Conservation (phyloP, 1,140 invertebrate species). For the Sitophilus oryzae region DNA sequence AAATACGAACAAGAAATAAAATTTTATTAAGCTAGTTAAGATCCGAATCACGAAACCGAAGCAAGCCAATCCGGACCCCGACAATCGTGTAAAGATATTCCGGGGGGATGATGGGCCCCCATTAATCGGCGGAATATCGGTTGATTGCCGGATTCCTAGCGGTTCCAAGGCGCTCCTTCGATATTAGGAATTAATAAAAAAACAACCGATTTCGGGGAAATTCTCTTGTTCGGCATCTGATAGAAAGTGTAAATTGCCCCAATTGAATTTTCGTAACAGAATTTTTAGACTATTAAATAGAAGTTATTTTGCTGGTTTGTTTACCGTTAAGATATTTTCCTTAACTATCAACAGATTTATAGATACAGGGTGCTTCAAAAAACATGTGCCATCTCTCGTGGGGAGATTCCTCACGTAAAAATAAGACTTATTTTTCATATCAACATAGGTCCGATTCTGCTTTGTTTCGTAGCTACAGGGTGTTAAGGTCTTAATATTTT, state of each 20-base stretch:
- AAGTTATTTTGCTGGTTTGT: no score
- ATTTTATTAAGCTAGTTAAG: constrained; percentile 22
- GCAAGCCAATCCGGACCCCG: constrained; percentile 13
- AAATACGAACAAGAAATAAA: constrained; percentile 15
- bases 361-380: no score
- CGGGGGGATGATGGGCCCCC: constrained; percentile 12
- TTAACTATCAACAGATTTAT: no score
- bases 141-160: constrained; percentile 3
- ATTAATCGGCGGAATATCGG: constrained; percentile 13
- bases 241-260: neutral
- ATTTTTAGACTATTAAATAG: no score
- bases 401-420: no score
- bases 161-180: neutral
- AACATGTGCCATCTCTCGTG: no score
- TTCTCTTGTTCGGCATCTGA: neutral
- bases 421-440: no score
- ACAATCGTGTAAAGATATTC: constrained; percentile 18
- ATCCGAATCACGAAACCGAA: constrained; percentile 20
- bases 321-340: no score
- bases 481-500: no score
- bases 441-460: no score
- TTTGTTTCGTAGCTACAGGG: no score
- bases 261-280: neutral
- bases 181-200: neutral
- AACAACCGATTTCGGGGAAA: neutral